Evolutionary conservation across 2,888 invertebrate species (phyloP).

Genomic region (Synanthedon myopaeformis): DNA sequence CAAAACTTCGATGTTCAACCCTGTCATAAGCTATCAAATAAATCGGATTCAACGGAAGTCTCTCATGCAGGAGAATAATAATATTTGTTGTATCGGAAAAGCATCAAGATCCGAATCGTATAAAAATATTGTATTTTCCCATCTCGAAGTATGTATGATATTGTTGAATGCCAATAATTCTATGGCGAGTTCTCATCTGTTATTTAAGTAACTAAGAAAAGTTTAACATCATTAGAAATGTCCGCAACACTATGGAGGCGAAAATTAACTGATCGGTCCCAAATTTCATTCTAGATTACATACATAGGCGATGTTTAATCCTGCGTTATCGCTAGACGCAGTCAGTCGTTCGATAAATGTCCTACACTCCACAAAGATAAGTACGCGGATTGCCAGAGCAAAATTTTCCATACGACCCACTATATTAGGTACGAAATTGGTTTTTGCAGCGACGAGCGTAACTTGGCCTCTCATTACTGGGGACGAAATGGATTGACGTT

Average conservation of each 20-base stretch:
- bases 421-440: constrained; percentile 17
- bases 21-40: not conserved
- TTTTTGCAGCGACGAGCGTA: constrained; percentile 11
- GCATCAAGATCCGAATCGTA: not conserved
- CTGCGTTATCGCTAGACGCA: constrained; percentile 41
- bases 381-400: constrained; percentile 11
- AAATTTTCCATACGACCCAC: constrained; percentile 15
- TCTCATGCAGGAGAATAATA: not conserved
- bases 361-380: constrained; percentile 24
- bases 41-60: not conserved
- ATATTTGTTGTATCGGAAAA: not conserved
- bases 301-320: constrained; percentile 37
- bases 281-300: constrained; percentile 34
- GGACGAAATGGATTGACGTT: constrained; percentile 34
- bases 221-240: not conserved
- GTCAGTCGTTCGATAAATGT: constrained; percentile 35
- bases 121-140: not conserved
- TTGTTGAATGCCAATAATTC: not conserved
- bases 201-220: not conserved
- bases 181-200: not conserved
- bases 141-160: not conserved
- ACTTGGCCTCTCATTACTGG: constrained; percentile 23
- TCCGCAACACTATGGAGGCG: not conserved
- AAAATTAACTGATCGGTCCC: constrained; percentile 14
- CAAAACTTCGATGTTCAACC: not conserved